These are phyloP conservation scores for Calliphora vomitoria DNA, from an alignment of 2,888 invertebrate species.

Conservation along the genomic window DNA sequence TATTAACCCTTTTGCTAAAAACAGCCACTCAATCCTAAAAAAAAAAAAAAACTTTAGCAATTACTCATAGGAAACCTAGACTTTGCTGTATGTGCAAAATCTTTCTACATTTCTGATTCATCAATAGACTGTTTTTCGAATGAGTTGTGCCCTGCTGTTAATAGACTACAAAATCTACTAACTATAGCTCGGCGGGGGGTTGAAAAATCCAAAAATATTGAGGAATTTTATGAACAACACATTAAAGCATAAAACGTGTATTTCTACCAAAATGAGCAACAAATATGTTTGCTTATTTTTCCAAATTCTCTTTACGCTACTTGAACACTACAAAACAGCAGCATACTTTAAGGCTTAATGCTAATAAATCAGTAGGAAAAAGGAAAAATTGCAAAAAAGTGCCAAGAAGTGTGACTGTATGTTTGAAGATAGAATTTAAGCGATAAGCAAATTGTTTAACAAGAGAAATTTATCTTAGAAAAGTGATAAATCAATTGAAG, in stretches of 20 bases:
- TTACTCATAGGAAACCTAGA: not conserved
- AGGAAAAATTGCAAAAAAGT: not conserved
- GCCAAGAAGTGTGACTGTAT: not conserved
- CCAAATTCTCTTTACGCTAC: not conserved
- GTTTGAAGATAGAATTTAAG: slow-evolving; percentile 4
- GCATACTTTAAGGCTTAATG: not conserved
- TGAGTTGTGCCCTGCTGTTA: slow-evolving; percentile 5
- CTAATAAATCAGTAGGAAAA: not conserved
- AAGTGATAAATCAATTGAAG: not conserved
- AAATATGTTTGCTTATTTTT: slow-evolving; percentile 1
- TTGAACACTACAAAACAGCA: not conserved
- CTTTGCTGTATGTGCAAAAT: not conserved
- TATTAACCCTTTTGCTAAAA: not conserved
- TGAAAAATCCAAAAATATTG: not conserved
- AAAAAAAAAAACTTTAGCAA: not conserved
- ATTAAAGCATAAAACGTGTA: not conserved
- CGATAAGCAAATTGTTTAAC: slow-evolving; percentile 54
- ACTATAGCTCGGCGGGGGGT: slow-evolving; percentile 20
- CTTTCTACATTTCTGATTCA: not conserved
- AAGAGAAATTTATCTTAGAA: slow-evolving; percentile 29
- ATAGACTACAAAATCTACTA: not conserved
- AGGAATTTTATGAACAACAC: not conserved
- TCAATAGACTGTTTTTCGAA: slow-evolving; percentile 18
- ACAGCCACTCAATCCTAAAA: not conserved
- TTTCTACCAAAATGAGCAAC: slow-evolving; percentile 26